Percentiles rank a stretch among this genome's conserved stretches.
Conservation (phyloP, 2,888 invertebrate species). For the Spisula solida region DNA sequence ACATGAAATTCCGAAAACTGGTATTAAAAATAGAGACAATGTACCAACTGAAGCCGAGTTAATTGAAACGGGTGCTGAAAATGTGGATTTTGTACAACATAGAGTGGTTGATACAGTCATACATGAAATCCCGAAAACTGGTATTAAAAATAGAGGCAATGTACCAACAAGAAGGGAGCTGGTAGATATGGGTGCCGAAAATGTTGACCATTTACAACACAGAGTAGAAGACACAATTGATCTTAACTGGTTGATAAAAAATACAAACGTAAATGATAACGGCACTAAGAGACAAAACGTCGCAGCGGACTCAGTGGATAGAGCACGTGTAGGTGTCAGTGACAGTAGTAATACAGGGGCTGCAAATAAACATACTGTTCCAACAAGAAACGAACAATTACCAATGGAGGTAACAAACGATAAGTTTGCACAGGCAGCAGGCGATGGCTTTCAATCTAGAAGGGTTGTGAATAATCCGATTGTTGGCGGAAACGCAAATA, state of each 20-base stretch:
- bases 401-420: background rate
- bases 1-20: background rate
- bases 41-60: slow-evolving; percentile 34
- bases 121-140: background rate
- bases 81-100: slow-evolving; percentile 29
- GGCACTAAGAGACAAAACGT: background rate
- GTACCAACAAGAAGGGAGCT: slow-evolving; percentile 36
- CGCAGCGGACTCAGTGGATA: background rate
- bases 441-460: background rate
- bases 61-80: background rate
- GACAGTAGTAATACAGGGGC: background rate
- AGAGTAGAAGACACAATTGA: background rate
- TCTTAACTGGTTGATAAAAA: background rate
- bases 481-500: background rate
- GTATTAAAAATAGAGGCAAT: slow-evolving; percentile 25
- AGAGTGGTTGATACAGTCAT: background rate
- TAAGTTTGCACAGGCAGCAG: background rate
- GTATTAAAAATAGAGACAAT: slow-evolving; percentile 23
- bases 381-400: slow-evolving; percentile 7
- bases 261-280: background rate
- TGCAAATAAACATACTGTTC: slow-evolving; percentile 22
- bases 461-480: background rate
- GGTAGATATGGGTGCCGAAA: background rate
- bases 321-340: background rate
- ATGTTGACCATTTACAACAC: slow-evolving; percentile 17